A percentile compares a stretch with the other conserved stretches of the same genome.
These are phyloP conservation scores for Philaenus spumarius DNA, from an alignment of 1,140 invertebrate species.

Conservation along the genomic window DNA sequence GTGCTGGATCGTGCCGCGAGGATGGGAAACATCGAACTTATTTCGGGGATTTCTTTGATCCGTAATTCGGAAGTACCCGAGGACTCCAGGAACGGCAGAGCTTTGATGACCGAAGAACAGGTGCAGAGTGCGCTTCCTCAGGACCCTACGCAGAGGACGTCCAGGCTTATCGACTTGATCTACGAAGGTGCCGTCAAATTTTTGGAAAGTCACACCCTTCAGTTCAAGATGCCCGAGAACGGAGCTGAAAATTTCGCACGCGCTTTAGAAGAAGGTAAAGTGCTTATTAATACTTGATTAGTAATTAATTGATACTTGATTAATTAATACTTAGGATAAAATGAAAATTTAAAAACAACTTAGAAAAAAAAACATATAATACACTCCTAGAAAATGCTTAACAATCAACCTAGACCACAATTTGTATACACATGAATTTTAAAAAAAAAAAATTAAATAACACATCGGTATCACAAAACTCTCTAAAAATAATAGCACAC, in stretches of 20 bases:
- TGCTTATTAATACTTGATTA: not conserved
- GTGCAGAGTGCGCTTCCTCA: slow-evolving; percentile 44
- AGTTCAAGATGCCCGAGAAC: slow-evolving; percentile 49
- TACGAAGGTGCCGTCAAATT: slow-evolving; percentile 48
- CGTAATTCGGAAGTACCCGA: slow-evolving; percentile 44
- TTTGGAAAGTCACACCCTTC: slow-evolving; percentile 50
- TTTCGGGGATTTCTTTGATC: slow-evolving; percentile 51
- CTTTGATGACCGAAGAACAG: slow-evolving; percentile 46
- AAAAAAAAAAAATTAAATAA: too few relatives aligned
- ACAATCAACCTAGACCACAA: too few relatives aligned
- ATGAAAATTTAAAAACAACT: too few relatives aligned
- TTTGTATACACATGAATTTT: too few relatives aligned
- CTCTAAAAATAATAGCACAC: too few relatives aligned
- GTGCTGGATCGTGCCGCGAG: slow-evolving; percentile 49
- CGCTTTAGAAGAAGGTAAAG: slow-evolving; percentile 53
- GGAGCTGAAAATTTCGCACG: slow-evolving; percentile 46
- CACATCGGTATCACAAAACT: too few relatives aligned
- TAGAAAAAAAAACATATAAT: too few relatives aligned
- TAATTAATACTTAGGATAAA: too few relatives aligned
- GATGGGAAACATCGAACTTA: slow-evolving; percentile 47
- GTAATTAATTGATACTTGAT: too few relatives aligned
- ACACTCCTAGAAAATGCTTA: too few relatives aligned
- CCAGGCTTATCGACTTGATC: slow-evolving; percentile 47
- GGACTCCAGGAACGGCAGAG: slow-evolving; percentile 36
- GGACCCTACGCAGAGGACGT: slow-evolving; percentile 42